Evolutionary conservation across 2,888 invertebrate genomes (phyloP), one percentile per base, ranked within the genome.

Genomic region (Agrochola circellaris): DNA sequence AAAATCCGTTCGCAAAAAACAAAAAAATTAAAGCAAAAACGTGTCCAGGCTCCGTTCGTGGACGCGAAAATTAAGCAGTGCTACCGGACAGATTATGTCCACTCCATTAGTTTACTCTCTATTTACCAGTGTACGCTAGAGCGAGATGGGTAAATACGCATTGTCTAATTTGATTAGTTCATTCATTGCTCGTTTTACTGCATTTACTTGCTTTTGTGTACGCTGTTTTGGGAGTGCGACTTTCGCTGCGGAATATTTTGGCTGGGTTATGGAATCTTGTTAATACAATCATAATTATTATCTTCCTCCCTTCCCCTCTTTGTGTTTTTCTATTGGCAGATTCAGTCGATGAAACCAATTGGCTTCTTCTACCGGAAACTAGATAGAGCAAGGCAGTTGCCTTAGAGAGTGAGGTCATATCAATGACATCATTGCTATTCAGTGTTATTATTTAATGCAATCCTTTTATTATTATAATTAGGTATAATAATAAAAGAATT

Each of bases 61-160:
- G 54, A 85, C 64, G 77, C 48, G 73, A 75, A 77, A 83, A 86
- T 83, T 83, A 85, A 76, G 81, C 77, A 75, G 73, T 74, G 75
- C 75, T 66, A 83, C 81, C 69, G 71, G 62, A 61, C 38, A 81
- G 81, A 81, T 86, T 78, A 81, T 79, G 79, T 87, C 64, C 73
- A 77, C 76, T 71, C 84, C 85, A 81, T 87, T 87, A 73, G 77
- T 73, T 78, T 62, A 13, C 73, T 70, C 73, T 81, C 71, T 81
- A 65, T 81, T 72, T 74, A 51, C 60, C 51, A 61, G 56, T 17
- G 54, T 66, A 38, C 56, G 61, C 42, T n/a, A 81, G 72, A 81
- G 51, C 17, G 65, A 56, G 84, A 72, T 23, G 71, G 48, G 62
- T 54, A 75, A 80, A 67, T 71, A 80, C 75, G 60, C 76, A 76